Percentiles rank a stretch among this genome's conserved stretches.
phyloP scores from a whole-genome alignment of 2,797 vertebrate genomes.

The Schizothorax lantsangensis region DNA sequence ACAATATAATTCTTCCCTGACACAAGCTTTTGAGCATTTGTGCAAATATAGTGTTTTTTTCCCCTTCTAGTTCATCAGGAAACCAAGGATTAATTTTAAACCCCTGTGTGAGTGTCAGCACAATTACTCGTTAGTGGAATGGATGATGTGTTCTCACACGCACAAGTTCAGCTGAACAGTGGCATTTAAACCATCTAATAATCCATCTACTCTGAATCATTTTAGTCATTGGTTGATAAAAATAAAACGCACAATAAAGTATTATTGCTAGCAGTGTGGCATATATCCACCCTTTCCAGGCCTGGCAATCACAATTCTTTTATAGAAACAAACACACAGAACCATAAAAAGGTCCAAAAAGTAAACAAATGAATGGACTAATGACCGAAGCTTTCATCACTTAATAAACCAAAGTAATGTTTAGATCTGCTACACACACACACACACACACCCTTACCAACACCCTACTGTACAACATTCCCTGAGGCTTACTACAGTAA shows the following conservation, averaged over 20 bases:
- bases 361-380: background rate
- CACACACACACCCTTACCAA: background rate
- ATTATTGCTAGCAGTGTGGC: conserved; percentile 2
- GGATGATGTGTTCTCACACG: conserved; percentile 22
- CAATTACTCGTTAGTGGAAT: conserved; percentile 71
- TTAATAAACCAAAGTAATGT: conserved; percentile 19
- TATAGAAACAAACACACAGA: conserved; percentile 2
- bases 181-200: background rate
- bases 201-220: conserved; percentile 7
- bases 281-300: background rate
- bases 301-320: background rate
- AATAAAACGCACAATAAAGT: background rate
- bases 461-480: conserved; percentile 29
- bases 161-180: background rate
- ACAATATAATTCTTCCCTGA: background rate
- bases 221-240: conserved; percentile 18
- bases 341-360: background rate
- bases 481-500: conserved; percentile 51
- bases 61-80: conserved; percentile 15
- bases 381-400: conserved; percentile 5
- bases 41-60: background rate
- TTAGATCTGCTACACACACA: background rate
- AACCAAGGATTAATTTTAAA: conserved; percentile 57
- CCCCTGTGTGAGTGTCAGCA: conserved; percentile 42
- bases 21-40: conserved; percentile 32